phyloP scores from a whole-genome alignment of 2,888 invertebrate species.

The Scrobipalpa costella region DNA sequence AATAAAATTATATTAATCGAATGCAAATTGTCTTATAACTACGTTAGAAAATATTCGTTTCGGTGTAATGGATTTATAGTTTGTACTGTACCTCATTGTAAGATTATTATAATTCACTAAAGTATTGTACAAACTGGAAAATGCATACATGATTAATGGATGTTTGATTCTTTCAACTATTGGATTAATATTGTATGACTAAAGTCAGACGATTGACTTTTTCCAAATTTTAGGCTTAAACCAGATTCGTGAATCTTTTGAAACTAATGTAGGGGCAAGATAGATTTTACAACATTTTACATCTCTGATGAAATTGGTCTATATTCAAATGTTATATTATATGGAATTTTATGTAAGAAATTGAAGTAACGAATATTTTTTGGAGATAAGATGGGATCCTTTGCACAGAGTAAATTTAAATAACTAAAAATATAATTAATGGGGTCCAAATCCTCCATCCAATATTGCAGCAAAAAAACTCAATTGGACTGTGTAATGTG shows the following conservation, averaged over 20 bases:
- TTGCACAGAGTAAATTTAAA: conserved; percentile 68
- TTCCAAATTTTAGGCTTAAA: conserved; percentile 41
- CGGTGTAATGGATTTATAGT: conserved; percentile 53
- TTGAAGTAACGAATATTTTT: conserved; percentile 57
- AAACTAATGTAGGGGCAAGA: conserved; percentile 63
- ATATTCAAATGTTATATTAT: conserved; percentile 68
- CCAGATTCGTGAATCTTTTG: conserved; percentile 51
- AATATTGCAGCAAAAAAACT: conserved; percentile 62
- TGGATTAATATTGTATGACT: background rate
- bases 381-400: conserved; percentile 53
- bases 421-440: conserved; percentile 61
- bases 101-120: conserved; percentile 48
- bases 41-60: conserved; percentile 42
- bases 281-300: conserved; percentile 60
- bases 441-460: conserved; percentile 80
- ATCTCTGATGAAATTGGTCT: conserved; percentile 64
- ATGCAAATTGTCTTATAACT: conserved; percentile 45
- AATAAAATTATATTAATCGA: conserved; percentile 52
- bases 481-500: conserved; percentile 73
- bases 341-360: conserved; percentile 64
- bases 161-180: conserved; percentile 14
- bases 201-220: background rate
- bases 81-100: conserved; percentile 58
- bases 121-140: conserved; percentile 49
- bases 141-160: conserved; percentile 13